phyloP scores from a whole-genome alignment of 1,140 invertebrate genomes.

The Cydia splendana region DNA sequence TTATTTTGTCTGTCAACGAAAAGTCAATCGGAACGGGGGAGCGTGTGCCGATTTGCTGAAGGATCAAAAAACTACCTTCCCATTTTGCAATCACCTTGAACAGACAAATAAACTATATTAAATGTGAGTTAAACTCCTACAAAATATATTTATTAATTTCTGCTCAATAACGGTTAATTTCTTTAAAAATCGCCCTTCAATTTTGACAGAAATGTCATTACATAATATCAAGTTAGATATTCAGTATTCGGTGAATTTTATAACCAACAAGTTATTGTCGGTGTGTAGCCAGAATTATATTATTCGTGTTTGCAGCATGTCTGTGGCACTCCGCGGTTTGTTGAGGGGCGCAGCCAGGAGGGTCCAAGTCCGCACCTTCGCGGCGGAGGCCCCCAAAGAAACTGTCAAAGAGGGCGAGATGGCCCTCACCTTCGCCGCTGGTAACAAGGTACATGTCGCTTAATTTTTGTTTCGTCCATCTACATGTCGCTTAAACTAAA shows the following conservation, averaged over 20 bases:
- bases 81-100: slow-evolving; percentile 20
- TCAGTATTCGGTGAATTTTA: slow-evolving; percentile 10
- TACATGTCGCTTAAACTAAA: no score
- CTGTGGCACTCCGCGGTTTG: slow-evolving; percentile 59
- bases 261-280: slow-evolving; percentile 11
- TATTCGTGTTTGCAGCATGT: slow-evolving; percentile 56
- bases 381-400: slow-evolving; percentile 43
- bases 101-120: slow-evolving; percentile 26
- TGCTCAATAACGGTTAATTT: background rate
- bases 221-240: slow-evolving; percentile 51
- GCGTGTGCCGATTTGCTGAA: slow-evolving; percentile 23
- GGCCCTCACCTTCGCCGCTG: slow-evolving; percentile 93
- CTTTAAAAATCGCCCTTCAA: slow-evolving; percentile 7
- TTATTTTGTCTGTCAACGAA: slow-evolving; percentile 14
- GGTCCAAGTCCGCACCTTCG: slow-evolving; percentile 62
- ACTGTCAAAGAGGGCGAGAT: slow-evolving; percentile 84
- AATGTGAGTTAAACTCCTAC: background rate
- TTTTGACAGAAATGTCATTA: slow-evolving; percentile 46
- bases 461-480: no score
- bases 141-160: background rate
- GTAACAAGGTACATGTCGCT: slow-evolving; percentile 85
- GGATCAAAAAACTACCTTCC: slow-evolving; percentile 17
- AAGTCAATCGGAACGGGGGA: slow-evolving; percentile 21
- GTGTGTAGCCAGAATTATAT: background rate
- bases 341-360: slow-evolving; percentile 55